A percentile compares a stretch with the other conserved stretches of the same genome.
phyloP scores from a whole-genome alignment of 2,797 vertebrate genomes.

The Acipenser transmontanus region DNA sequence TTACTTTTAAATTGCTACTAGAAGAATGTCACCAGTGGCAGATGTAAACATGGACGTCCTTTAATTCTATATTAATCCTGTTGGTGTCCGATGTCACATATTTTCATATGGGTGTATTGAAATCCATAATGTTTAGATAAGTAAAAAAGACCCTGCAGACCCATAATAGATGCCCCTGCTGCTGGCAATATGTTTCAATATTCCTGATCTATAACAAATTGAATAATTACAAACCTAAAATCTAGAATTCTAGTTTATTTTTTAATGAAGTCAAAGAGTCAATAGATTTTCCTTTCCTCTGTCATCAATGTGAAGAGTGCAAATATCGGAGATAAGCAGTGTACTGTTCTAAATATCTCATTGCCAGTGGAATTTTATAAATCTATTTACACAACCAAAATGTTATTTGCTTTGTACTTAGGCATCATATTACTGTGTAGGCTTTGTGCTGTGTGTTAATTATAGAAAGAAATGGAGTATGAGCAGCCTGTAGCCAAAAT shows the following conservation, averaged over 20 bases:
- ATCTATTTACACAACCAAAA: conserved; percentile 37
- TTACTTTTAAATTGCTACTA: too few relatives aligned
- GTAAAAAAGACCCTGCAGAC: too few relatives aligned
- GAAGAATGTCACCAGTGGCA: too few relatives aligned
- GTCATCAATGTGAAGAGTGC: conserved; percentile 11
- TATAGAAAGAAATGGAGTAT: conserved; percentile 36
- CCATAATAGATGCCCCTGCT: too few relatives aligned
- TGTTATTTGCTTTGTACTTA: conserved; percentile 37
- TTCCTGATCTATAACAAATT: too few relatives aligned
- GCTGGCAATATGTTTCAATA: too few relatives aligned
- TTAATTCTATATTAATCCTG: too few relatives aligned
- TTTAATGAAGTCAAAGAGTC: conserved; percentile 12
- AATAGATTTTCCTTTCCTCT: conserved; percentile 1
- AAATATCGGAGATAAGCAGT: conserved; percentile 11
- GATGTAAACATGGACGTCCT: too few relatives aligned
- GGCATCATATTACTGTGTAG: conserved; percentile 27
- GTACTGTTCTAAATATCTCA: conserved; percentile 22
- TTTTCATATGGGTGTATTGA: too few relatives aligned
- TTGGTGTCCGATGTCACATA: too few relatives aligned
- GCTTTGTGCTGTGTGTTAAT: conserved; percentile 40
- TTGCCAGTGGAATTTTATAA: conserved; percentile 31
- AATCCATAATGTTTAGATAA: too few relatives aligned
- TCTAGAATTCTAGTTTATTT: background rate
- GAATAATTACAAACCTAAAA: background rate
- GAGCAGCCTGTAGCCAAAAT: conserved; percentile 33